phyloP scores from a whole-genome alignment of 2,113 vertebrate genomes.

The Budorcas taxicolor region DNA sequence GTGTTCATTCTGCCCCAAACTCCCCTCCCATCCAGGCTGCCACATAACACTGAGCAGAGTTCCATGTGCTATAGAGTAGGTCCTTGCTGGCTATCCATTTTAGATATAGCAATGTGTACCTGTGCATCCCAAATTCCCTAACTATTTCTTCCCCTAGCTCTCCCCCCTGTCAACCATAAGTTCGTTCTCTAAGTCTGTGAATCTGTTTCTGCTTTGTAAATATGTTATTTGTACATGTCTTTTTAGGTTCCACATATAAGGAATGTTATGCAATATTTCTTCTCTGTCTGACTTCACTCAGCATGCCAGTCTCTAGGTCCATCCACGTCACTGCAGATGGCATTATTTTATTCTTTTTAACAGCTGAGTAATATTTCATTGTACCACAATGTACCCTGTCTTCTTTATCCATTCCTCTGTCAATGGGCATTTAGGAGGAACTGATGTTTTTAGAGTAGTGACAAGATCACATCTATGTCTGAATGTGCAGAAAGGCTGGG shows the following conservation, averaged over 20 bases:
- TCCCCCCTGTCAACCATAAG: neutral
- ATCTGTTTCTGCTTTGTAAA: neutral
- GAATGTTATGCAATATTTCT: neutral
- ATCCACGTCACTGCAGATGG: neutral
- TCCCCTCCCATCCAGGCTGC: neutral
- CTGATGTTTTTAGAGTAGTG: neutral
- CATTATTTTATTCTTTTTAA: neutral
- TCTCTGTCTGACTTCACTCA: neutral
- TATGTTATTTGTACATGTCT: neutral
- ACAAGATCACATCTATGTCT: neutral
- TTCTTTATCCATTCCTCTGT: neutral
- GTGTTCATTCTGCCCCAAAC: neutral
- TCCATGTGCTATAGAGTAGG: neutral
- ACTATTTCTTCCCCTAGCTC: neutral
- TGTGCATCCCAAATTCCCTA: neutral
- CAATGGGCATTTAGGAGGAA: neutral
- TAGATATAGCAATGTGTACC: neutral
- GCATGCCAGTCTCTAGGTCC: neutral
- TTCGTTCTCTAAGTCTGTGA: neutral
- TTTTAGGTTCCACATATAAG: neutral
- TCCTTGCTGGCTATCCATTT: neutral
- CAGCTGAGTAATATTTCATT: neutral
- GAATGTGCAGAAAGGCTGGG: neutral
- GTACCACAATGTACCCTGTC: rapidly evolving
- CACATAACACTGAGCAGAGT: neutral